Conservation (phyloP, 2,888 invertebrate species). For the Zhengitettix transpicula region DNA sequence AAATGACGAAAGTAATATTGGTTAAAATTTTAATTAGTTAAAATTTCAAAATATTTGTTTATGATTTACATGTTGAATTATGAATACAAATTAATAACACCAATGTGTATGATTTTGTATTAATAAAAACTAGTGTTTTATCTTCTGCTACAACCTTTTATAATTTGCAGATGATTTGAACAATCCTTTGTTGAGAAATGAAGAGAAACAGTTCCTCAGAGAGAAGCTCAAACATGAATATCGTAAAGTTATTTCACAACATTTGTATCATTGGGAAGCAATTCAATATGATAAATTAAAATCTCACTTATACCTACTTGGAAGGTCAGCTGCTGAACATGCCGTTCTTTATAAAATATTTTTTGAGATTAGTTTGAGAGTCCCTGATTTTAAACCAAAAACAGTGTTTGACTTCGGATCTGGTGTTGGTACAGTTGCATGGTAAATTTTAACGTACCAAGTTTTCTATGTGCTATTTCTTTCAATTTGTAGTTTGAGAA, state of each 20-base stretch:
- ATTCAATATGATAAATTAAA: constrained; percentile 48
- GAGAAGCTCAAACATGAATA: constrained; percentile 35
- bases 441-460: constrained; percentile 31
- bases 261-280: constrained; percentile 57
- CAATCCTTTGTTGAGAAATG: constrained; percentile 5
- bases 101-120: no score
- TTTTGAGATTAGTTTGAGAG: constrained; percentile 47
- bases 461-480: constrained; percentile 1
- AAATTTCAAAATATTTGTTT: no score
- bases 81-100: no score
- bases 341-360: constrained; percentile 52
- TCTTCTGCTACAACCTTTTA: background rate
- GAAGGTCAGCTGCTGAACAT: constrained; percentile 58
- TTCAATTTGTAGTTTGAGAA: no score
- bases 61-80: no score
- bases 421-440: constrained; percentile 71
- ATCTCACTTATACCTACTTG: constrained; percentile 51
- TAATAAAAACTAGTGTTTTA: no score
- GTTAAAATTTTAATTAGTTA: no score
- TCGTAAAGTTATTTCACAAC: constrained; percentile 36
- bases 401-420: constrained; percentile 84
- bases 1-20: no score
- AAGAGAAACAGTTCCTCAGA: constrained; percentile 22
- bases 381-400: constrained; percentile 52
- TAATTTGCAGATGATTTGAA: background rate